Evolutionary conservation across 2,797 vertebrate species (phyloP).

Genomic region (Scolopax bukidnonensis): DNA sequence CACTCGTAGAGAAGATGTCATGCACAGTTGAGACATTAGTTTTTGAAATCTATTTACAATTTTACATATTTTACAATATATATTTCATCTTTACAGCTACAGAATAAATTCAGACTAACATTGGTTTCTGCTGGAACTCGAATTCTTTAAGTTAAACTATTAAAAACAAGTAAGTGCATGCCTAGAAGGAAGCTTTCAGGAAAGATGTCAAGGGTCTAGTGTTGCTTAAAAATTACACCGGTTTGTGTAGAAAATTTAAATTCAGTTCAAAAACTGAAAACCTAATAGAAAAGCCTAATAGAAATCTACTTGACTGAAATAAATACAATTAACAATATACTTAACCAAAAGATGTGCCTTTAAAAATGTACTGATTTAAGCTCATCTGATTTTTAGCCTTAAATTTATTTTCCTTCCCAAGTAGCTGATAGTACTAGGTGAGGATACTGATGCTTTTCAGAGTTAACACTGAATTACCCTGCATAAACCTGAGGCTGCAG

Average conservation of each 20-base stretch:
- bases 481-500: conserved; percentile 92
- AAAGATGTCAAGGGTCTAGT: conserved; percentile 32
- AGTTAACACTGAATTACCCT: conserved; percentile 76
- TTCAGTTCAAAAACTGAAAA: conserved; percentile 54
- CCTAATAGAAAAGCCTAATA: conserved; percentile 56
- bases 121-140: not conserved
- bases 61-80: conserved; percentile 79
- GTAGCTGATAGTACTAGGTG: not conserved
- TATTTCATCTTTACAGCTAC: conserved; percentile 73
- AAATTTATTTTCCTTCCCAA: conserved; percentile 27
- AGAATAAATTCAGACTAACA: conserved; percentile 56
- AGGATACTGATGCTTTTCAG: not conserved
- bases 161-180: conserved; percentile 64
- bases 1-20: conserved; percentile 55
- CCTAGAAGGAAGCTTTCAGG: conserved; percentile 46
- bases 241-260: conserved; percentile 58
- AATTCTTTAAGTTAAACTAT: conserved; percentile 22
- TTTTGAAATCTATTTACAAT: conserved; percentile 79
- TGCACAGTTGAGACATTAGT: conserved; percentile 38
- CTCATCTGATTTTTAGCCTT: conserved; percentile 24
- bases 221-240: conserved; percentile 66
- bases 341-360: conserved; percentile 65
- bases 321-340: conserved; percentile 74
- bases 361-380: conserved; percentile 67
- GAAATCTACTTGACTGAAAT: conserved; percentile 75